Base-by-base conservation (phyloP, 2,113 vertebrate species). In the Nicator chloris region DNA sequence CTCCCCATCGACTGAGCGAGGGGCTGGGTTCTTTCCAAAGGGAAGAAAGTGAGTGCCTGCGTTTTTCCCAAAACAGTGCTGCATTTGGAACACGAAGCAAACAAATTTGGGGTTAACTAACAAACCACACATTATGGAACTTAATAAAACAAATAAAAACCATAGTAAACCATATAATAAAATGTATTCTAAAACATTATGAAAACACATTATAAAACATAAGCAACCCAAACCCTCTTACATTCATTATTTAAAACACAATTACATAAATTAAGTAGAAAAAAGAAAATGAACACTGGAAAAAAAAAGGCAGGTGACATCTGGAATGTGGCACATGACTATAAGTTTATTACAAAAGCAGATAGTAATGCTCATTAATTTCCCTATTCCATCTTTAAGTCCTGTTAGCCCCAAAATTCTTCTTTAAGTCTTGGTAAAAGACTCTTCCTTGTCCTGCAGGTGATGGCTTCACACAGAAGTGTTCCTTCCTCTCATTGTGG, bases 1-100 rank as follows among this genome's bases (percentile, higher is more conserved):
- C 11, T 69, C n/a, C 30, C 9, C 35, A 23, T 2, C 21, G 9
- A 28, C 53, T 0, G 0, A 68, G n/a, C 0, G 0, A 82, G 28
- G 14, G 28, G 11, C 42, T 49, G 14, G 17, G 42, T 15, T 65
- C 26, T 65, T 80, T 54, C 33, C 50, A 65, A 15, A 33, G 42
- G n/a, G 28, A 33, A 57, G 14, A 49, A 69, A 28, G 18, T 11
- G 10, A 33, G 30, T 10, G 23, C 17, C 53, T 33, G 28, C 2
- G 2, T 33, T 82, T 56, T 39, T 69, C 59, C 30, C 35, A 49
- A 59, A 49, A 23, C 23, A 23, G 2, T 40, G 51, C n/a, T 68
- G 23, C 18, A 27, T n/a, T 69, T 69, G 53, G 35, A 40, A 49
- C 44, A 49, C 17, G 11, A 59, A 59, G 35, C 30, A 59, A 59